These are phyloP conservation scores for Gonatopus flavifemur DNA, from an alignment of 1,140 invertebrate species.

Conservation along the genomic window DNA sequence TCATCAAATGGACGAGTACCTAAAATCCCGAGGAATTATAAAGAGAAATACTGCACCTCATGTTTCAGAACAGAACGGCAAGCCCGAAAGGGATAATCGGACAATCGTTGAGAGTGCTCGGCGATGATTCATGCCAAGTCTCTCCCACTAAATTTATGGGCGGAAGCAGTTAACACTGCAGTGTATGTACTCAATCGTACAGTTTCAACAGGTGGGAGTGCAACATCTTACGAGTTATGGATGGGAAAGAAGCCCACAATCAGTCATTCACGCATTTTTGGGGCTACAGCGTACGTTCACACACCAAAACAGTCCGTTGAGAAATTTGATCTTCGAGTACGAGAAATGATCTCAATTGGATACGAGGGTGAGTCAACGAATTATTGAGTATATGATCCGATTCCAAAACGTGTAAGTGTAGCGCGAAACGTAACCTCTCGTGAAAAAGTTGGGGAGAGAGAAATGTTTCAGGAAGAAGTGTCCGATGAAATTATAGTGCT, in stretches of 20 bases:
- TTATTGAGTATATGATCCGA: constrained; percentile 8
- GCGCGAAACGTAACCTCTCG: constrained; percentile 1
- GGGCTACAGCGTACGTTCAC: constrained; percentile 32
- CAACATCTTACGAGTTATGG: constrained; percentile 29
- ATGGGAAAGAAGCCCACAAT: constrained; percentile 28
- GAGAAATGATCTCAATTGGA: constrained; percentile 25
- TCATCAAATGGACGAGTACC: constrained; percentile 3
- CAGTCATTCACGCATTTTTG: constrained; percentile 38
- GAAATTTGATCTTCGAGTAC: constrained; percentile 29
- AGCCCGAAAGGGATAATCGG: constrained; percentile 49
- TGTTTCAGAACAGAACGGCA: constrained; percentile 49
- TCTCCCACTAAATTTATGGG: constrained; percentile 49
- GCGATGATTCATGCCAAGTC: constrained; percentile 43
- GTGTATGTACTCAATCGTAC: constrained; percentile 20
- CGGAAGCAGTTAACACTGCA: constrained; percentile 51
- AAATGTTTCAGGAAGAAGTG: background rate
- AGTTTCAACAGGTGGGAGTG: background rate
- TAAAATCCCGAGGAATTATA: constrained; percentile 16
- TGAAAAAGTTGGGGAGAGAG: background rate
- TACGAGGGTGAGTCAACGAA: constrained; percentile 10
- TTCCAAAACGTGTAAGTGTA: background rate
- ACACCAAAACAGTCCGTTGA: constrained; percentile 29
- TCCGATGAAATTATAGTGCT: constrained; percentile 4
- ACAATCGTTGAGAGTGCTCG: constrained; percentile 49
- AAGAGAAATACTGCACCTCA: constrained; percentile 37